A percentile compares a stretch with the other conserved stretches of the same genome.
phyloP scores from a whole-genome alignment of 2,888 invertebrate genomes.

The Flabesymbios commensalis region DNA sequence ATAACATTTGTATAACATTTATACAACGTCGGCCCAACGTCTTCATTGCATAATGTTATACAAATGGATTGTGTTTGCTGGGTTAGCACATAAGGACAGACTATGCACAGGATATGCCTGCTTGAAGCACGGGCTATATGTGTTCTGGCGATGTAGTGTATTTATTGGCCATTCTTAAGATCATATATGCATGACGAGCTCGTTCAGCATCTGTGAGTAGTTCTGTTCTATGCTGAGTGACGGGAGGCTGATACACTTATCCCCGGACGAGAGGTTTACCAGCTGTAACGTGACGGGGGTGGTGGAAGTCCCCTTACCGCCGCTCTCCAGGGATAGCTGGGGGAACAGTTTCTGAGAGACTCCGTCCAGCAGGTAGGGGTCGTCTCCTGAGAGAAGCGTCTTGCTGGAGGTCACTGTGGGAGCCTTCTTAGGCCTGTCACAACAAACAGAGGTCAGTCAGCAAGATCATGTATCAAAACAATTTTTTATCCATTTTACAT shows the following conservation, averaged over 20 bases:
- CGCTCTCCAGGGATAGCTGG: conserved; percentile 49
- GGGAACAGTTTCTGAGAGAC: conserved; percentile 62
- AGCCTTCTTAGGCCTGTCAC: conserved; percentile 39
- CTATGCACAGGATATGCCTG: too few species aligned
- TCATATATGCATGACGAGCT: conserved; percentile 58
- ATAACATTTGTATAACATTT: too few species aligned
- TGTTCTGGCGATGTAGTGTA: too few species aligned
- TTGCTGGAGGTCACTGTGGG: conserved; percentile 20
- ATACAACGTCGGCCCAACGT: too few species aligned
- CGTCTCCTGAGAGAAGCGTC: conserved; percentile 59
- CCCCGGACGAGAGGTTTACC: conserved; percentile 58
- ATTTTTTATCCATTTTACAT: not conserved
- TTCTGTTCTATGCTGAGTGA: conserved; percentile 63
- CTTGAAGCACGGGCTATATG: too few species aligned
- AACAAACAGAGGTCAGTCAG: too few species aligned
- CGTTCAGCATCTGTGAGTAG: conserved; percentile 64
- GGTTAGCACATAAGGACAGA: too few species aligned
- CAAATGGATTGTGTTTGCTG: too few species aligned
- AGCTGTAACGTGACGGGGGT: conserved; percentile 43
- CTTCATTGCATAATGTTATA: too few species aligned
- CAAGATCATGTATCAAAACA: conserved; percentile 3
- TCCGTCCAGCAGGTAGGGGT: conserved; percentile 63
- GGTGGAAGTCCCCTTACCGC: not conserved
- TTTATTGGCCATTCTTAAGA: not conserved
- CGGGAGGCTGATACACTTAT: conserved; percentile 61